A percentile compares a stretch with the other conserved stretches of the same genome.
These are phyloP conservation scores for Drosophila erecta DNA, from an alignment of 1,140 invertebrate genomes.

Conservation along the genomic window DNA sequence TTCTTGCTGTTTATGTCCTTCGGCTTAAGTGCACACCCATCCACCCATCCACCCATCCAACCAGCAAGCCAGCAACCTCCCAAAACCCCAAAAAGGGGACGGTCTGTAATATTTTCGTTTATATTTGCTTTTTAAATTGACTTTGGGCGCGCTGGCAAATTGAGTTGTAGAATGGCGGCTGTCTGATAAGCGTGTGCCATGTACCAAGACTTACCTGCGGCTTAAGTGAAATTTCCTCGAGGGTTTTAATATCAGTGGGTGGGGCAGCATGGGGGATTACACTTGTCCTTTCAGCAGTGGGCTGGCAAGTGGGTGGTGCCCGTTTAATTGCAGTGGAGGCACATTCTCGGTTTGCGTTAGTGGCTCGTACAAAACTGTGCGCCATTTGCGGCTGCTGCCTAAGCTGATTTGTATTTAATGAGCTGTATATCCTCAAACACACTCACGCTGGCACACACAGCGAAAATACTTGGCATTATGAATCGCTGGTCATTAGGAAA, in stretches of 20 bases:
- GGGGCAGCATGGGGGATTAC: slow-evolving; percentile 4
- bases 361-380: slow-evolving; percentile 19
- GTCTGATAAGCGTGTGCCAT: slow-evolving; percentile 62
- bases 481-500: background rate
- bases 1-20: slow-evolving; percentile 55
- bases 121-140: slow-evolving; percentile 82
- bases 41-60: background rate
- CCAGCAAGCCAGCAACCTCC: background rate
- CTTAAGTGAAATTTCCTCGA: slow-evolving; percentile 70
- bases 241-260: background rate
- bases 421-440: slow-evolving; percentile 57
- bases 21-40: slow-evolving; percentile 61
- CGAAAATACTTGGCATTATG: background rate
- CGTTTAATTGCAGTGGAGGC: slow-evolving; percentile 60
- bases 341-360: slow-evolving; percentile 4
- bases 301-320: slow-evolving; percentile 28
- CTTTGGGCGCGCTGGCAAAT: slow-evolving; percentile 66
- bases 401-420: slow-evolving; percentile 83
- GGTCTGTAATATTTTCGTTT: slow-evolving; percentile 4
- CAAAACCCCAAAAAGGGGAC: background rate
- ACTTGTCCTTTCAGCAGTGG: slow-evolving; percentile 12
- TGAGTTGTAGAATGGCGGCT: slow-evolving; percentile 58
- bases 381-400: slow-evolving; percentile 37
- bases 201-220: slow-evolving; percentile 65
- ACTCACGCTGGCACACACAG: slow-evolving; percentile 16